Evolutionary conservation across 1,140 invertebrate species (phyloP).

Genomic region (Pantala flavescens): DNA sequence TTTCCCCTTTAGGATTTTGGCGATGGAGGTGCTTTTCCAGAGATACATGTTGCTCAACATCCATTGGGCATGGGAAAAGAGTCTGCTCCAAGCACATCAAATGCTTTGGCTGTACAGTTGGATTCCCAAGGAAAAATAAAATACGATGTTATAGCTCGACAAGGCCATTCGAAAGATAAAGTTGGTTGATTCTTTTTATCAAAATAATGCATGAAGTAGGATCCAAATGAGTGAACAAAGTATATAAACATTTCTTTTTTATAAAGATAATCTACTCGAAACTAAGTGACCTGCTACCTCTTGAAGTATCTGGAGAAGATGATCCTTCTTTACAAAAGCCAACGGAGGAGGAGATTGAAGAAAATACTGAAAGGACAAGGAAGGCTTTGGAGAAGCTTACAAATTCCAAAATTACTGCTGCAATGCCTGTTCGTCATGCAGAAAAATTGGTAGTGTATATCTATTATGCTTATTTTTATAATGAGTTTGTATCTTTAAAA

Average conservation of each 20-base stretch:
- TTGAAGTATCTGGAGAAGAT: constrained; percentile 85
- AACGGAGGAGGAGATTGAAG: constrained; percentile 69
- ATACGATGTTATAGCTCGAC: constrained; percentile 89
- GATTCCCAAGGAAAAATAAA: constrained; percentile 92
- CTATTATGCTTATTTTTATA: not conserved
- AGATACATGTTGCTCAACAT: constrained; percentile 95
- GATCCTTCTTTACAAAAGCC: constrained; percentile 82
- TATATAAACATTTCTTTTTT: not conserved
- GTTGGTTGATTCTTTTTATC: constrained; percentile 26
- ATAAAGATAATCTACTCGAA: constrained; percentile 87
- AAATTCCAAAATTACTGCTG: constrained; percentile 81
- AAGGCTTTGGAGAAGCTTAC: constrained; percentile 77
- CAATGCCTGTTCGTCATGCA: constrained; percentile 83
- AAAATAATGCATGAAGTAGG: not conserved
- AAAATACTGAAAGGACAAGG: constrained; percentile 77
- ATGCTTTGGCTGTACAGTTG: constrained; percentile 86
- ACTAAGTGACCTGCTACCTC: constrained; percentile 81
- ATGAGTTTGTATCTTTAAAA: not conserved
- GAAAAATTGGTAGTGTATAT: constrained; percentile 55
- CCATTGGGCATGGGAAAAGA: constrained; percentile 77
- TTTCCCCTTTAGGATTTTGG: constrained; percentile 63
- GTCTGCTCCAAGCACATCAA: constrained; percentile 64
- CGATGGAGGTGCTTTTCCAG: constrained; percentile 97
- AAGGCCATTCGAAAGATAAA: constrained; percentile 94
- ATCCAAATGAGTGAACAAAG: not conserved